Evolutionary conservation across 2,797 vertebrate genomes (phyloP).

Genomic region (Amblyraja radiata): DNA sequence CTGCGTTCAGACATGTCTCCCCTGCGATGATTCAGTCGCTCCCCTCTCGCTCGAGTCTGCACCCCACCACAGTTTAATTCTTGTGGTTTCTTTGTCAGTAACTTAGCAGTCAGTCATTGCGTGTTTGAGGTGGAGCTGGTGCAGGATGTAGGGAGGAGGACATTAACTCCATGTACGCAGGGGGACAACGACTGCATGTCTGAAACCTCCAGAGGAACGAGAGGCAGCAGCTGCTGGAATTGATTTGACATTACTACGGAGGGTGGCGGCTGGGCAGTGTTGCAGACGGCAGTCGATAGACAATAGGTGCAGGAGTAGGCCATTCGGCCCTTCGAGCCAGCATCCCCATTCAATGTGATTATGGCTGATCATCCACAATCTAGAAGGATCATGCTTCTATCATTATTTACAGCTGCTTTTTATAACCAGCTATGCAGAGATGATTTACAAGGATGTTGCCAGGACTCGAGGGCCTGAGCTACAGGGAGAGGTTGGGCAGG

Average conservation of each 20-base stretch:
- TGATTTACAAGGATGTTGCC: too few relatives aligned
- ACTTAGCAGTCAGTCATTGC: background rate
- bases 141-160: conserved; percentile 6
- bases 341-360: too few relatives aligned
- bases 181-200: background rate
- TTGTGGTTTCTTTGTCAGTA: background rate
- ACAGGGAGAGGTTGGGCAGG: too few relatives aligned
- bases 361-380: too few relatives aligned
- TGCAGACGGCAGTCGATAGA: background rate
- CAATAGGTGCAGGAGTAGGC: too few relatives aligned
- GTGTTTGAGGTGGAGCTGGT: background rate
- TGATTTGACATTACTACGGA: background rate
- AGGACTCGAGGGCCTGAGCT: too few relatives aligned
- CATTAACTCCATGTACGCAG: background rate
- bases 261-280: background rate
- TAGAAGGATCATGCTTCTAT: background rate
- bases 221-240: background rate
- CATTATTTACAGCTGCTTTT: background rate
- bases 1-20: background rate
- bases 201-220: background rate
- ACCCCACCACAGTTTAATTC: background rate
- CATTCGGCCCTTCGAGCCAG: too few relatives aligned
- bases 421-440: background rate
- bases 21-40: background rate
- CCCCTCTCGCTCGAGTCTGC: too few relatives aligned